Base-by-base conservation (phyloP, 2,888 invertebrate genomes). In the Lamproptera curius region DNA sequence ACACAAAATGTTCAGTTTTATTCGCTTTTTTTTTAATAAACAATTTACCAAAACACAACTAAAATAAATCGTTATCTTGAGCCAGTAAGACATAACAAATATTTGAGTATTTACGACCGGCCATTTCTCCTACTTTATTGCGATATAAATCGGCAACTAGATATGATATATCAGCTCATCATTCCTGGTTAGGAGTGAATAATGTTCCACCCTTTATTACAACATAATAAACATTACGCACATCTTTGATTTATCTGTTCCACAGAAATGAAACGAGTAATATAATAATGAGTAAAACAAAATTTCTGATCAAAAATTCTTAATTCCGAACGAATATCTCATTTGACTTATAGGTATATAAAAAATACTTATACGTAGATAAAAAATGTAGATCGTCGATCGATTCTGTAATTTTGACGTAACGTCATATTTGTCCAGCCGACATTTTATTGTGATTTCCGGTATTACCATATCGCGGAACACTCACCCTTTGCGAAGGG, bases 161-260 rank as follows among this genome's bases (percentile, higher is more conserved):
- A 81, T 83, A 78, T 86, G 87, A 87, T 86, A 79, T 85, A 87
- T 77, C 77, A 70, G 67, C 73, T 69, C 87, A 87, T 87, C 86
- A 84, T 65, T 86, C 73, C 69, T 84, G 72, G 83, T 87, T 87
- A 86, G 65, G 46, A 51, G 65, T 78, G 81, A 84, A 80, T 71
- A 75, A 83, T 80, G 81, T 68, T 67, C 59, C 62, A 59, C 60
- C 65, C 65, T 70, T 81, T 83, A 83, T 83, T 79, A 68, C 76
- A 57, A 63, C 70, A 70, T 74, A 71, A 74, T 71, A 71, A 73
- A 73, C 66, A 72, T 69, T 68, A 64, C 66, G 58, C 67, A 35
- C 6, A 31, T 34, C 47, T 50, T 37, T 45, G 44, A 39, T 44
- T 42, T 16, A 45, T 42, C 28, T 17, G 33, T 28, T 46, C 48